Conservation (phyloP, 2,113 vertebrate species). For the Amia ocellicauda region DNA sequence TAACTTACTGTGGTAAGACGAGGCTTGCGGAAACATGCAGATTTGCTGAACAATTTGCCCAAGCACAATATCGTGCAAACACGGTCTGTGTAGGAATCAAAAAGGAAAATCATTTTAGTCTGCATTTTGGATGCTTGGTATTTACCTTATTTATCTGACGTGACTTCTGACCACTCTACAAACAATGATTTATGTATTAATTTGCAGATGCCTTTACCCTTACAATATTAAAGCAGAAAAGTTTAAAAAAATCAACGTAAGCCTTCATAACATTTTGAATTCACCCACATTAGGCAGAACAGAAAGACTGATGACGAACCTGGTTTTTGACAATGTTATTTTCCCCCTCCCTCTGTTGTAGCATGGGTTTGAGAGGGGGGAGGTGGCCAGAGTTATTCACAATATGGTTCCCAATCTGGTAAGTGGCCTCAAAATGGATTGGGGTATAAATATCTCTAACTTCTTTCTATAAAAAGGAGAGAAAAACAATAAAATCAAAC, state of each 20-base stretch:
- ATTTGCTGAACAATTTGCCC: slow-evolving; percentile 85
- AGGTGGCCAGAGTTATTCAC: slow-evolving; percentile 55
- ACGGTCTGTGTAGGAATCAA: slow-evolving; percentile 64
- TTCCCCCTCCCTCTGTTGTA: slow-evolving; percentile 73
- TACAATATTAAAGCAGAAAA: no score
- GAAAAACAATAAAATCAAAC: neutral
- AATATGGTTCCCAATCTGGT: slow-evolving; percentile 67
- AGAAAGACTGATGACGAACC: slow-evolving; percentile 47
- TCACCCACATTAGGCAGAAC: neutral
- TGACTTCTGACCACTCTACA: no score
- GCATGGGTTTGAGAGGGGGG: slow-evolving; percentile 76
- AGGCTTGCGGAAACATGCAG: slow-evolving; percentile 79
- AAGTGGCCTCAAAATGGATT: slow-evolving; percentile 77
- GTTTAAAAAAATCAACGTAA: no score
- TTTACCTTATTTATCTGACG: no score
- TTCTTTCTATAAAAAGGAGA: slow-evolving; percentile 73
- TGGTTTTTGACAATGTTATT: slow-evolving; percentile 69
- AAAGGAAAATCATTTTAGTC: slow-evolving; percentile 3
- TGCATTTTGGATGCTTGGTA: no score
- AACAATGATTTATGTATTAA: no score
- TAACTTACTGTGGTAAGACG: slow-evolving; percentile 80
- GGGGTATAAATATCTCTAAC: slow-evolving; percentile 86
- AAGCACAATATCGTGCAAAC: slow-evolving; percentile 83
- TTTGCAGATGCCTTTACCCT: no score
- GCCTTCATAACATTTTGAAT: no score